These are phyloP conservation scores for Ochlodes sylvanus DNA, from an alignment of 2,888 invertebrate species.

Conservation along the genomic window DNA sequence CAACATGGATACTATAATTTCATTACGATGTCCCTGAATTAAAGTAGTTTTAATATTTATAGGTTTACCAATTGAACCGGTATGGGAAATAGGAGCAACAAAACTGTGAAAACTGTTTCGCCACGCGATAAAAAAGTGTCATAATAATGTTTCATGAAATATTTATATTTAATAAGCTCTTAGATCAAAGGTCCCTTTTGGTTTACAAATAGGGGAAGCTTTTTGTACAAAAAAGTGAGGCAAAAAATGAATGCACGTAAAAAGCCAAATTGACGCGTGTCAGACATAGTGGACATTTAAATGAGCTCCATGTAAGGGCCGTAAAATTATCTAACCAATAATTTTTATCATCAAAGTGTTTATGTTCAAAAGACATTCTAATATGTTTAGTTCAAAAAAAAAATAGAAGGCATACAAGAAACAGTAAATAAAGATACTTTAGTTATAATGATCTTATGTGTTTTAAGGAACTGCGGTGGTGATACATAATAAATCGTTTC, in stretches of 20 bases:
- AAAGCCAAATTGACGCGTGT: slow-evolving; percentile 64
- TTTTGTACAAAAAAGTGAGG: slow-evolving; percentile 60
- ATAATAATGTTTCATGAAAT: slow-evolving; percentile 74
- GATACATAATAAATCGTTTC: no score
- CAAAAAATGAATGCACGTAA: slow-evolving; percentile 53
- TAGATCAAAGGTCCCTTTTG: slow-evolving; percentile 82
- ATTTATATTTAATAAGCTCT: slow-evolving; percentile 83
- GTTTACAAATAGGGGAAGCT: slow-evolving; percentile 78
- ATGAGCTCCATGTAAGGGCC: slow-evolving; percentile 6
- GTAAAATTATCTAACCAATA: slow-evolving; percentile 7
- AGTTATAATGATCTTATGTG: no score
- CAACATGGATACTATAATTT: no score
- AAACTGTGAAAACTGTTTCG: slow-evolving; percentile 29
- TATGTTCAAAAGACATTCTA: no score
- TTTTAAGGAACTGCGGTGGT: no score
- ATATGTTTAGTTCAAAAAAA: no score
- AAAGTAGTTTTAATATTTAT: no score
- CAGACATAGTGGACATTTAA: slow-evolving; percentile 50
- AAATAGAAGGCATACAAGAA: no score
- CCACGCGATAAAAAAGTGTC: slow-evolving; percentile 47
- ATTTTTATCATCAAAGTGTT: neutral
- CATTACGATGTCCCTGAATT: no score
- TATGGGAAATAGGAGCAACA: slow-evolving; percentile 2
- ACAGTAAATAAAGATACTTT: no score
- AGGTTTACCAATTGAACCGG: neutral